Percentiles rank a stretch among this genome's conserved stretches.
Evolutionary conservation across 2,888 invertebrate species (phyloP).

Genomic region (Drosophila prostipennis): DNA sequence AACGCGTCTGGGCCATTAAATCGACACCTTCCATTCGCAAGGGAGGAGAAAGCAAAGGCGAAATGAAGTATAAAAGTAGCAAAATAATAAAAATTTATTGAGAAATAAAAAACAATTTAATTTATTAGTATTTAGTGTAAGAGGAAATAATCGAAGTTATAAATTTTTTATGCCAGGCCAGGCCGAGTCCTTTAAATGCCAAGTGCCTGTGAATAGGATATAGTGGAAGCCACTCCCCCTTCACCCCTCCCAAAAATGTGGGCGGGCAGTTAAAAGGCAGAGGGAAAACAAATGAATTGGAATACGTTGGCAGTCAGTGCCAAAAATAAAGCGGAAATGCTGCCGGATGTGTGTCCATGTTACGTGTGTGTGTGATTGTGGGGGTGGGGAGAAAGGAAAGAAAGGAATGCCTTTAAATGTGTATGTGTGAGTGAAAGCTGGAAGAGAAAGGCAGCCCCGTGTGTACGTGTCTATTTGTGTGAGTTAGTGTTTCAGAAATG

Average conservation of each 20-base stretch:
- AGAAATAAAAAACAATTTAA: constrained; percentile 83
- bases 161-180: constrained; percentile 74
- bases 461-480: constrained; percentile 74
- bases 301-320: constrained; percentile 66
- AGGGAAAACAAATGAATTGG: constrained; percentile 77
- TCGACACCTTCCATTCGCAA: constrained; percentile 64
- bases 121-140: constrained; percentile 83
- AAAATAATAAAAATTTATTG: constrained; percentile 83
- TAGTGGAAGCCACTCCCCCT: constrained; percentile 6
- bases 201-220: constrained; percentile 39
- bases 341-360: constrained; percentile 57
- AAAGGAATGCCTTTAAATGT: constrained; percentile 17
- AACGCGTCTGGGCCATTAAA: constrained; percentile 69
- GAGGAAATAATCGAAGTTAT: constrained; percentile 80
- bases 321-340: constrained; percentile 73
- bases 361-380: constrained; percentile 5
- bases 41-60: not conserved
- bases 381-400: constrained; percentile 5
- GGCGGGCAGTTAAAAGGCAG: constrained; percentile 54
- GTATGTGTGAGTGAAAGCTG: constrained; percentile 12
- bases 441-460: constrained; percentile 17
- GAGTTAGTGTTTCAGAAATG: constrained; percentile 79
- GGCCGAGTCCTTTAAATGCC: constrained; percentile 40
- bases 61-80: constrained; percentile 78
- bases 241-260: not conserved